Percentiles rank a stretch among this genome's conserved stretches.
phyloP scores from a whole-genome alignment of 2,113 vertebrate species.

The Mastomys natalensis region DNA sequence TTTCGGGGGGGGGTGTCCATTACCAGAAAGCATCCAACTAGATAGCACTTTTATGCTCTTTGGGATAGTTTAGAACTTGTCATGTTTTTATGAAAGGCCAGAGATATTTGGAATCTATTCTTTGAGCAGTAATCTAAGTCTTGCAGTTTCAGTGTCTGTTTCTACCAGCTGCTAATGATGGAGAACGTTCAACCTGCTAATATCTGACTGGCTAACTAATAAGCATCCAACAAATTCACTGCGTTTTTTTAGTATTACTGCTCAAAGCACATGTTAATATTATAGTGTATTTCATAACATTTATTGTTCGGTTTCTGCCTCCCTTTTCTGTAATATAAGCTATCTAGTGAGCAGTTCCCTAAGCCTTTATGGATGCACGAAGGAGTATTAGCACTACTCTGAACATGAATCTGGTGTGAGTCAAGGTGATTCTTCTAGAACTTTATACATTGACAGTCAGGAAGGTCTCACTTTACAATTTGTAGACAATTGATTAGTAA shows the following conservation, averaged over 20 bases:
- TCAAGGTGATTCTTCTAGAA: not conserved
- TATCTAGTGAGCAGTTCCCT: not conserved
- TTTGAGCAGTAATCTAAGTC: not conserved
- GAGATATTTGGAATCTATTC: not conserved
- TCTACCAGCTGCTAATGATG: not conserved
- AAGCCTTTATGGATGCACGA: not conserved
- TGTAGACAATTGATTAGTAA: conserved; percentile 25
- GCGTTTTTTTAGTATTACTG: not conserved
- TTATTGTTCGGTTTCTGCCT: not conserved
- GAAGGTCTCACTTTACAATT: too few species aligned
- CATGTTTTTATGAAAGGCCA: not conserved
- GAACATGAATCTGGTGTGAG: conserved; percentile 14
- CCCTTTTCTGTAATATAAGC: not conserved
- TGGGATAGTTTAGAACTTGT: not conserved
- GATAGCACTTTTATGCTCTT: not conserved
- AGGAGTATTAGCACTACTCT: not conserved
- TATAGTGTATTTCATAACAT: not conserved
- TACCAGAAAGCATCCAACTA: not conserved
- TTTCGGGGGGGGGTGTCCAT: too few species aligned
- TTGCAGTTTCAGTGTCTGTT: not conserved
- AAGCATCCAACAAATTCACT: not conserved
- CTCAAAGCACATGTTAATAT: not conserved
- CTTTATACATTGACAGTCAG: not conserved
- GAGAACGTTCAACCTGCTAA: not conserved
- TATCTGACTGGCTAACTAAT: not conserved